A percentile compares a stretch with the other conserved stretches of the same genome.
Conservation (phyloP, 2,797 vertebrate species). For the Clarias platycephalus region DNA sequence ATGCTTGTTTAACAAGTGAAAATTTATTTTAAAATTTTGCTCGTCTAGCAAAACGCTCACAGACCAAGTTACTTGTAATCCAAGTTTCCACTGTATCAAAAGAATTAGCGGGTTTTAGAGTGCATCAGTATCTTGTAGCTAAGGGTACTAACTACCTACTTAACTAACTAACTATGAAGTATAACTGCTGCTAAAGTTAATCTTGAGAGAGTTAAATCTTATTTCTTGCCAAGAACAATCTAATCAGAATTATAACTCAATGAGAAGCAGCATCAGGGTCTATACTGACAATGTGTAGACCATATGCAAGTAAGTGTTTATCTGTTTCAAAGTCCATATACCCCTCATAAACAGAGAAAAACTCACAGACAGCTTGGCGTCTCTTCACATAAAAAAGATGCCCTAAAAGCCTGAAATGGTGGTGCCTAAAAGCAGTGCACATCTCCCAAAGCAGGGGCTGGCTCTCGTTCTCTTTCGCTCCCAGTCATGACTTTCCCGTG, state of each 20-base stretch:
- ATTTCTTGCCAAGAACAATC: neutral
- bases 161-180: neutral
- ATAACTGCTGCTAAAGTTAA: neutral
- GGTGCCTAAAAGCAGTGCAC: constrained; percentile 64
- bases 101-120: neutral
- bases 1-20: too few species aligned
- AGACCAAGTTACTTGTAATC: too few species aligned
- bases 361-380: constrained; percentile 36
- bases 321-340: constrained; percentile 29
- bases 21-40: too few species aligned
- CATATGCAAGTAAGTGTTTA: constrained; percentile 11
- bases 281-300: neutral
- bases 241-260: neutral
- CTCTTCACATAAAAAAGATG: constrained; percentile 30
- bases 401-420: constrained; percentile 64
- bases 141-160: neutral
- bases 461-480: constrained; percentile 46
- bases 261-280: neutral
- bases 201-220: neutral
- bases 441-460: constrained; percentile 47
- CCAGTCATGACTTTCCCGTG: constrained; percentile 47
- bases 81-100: too few species aligned
- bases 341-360: constrained; percentile 36
- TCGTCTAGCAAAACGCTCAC: too few species aligned
- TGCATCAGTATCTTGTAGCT: neutral